Evolutionary conservation across 2,888 invertebrate species (phyloP), one percentile per base, ranked within the genome.

Genomic region (Lydus trimaculatus): DNA sequence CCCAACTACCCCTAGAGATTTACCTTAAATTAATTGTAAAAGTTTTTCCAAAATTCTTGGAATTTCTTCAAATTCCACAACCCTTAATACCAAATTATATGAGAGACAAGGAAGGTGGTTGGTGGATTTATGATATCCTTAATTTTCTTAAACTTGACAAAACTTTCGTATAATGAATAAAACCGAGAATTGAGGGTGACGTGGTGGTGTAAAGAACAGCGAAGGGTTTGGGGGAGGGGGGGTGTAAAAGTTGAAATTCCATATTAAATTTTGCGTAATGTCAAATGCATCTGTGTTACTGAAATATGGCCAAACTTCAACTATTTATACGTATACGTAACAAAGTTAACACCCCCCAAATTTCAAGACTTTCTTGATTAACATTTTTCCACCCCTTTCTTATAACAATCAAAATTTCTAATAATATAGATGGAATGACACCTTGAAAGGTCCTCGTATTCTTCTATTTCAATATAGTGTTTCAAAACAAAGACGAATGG

Each of bases 401-500:
- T 28, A 28, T 28, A 4, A 28, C 28, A 28, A 28, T 28, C 4
- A 4, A 28, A 28, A 28, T 28, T 28, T n/a, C n/a, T n/a, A n/a
- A 4, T 3, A 28, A 28, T 28, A 31, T 31, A 9, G 31, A 31
- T 31, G 56, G 52, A 62, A 73, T 72, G 69, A 71, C 76, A 75
- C 75, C 74, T 76, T 75, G 74, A 75, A 76, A 75, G 76, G 76
- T 76, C 75, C 70, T 70, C 67, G 58, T 33, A 63, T 13, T 15
- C 15, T 13, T 15, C 36, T 36, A 74, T 70, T 71, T 33, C 17
- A 43, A 17, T 6, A 43, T 17, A 43, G 8, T 43, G 17, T n/a
- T 43, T 43, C 76, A 81, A 81, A 82, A 83, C 84, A 82, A 82
- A 83, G 83, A 83, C 82, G 82, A 83, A 83, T 83, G 82, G 82